Percentiles rank a stretch among this genome's conserved stretches.
Evolutionary conservation across 2,797 vertebrate species (phyloP).

Genomic region (Phyllotis vaccarum): DNA sequence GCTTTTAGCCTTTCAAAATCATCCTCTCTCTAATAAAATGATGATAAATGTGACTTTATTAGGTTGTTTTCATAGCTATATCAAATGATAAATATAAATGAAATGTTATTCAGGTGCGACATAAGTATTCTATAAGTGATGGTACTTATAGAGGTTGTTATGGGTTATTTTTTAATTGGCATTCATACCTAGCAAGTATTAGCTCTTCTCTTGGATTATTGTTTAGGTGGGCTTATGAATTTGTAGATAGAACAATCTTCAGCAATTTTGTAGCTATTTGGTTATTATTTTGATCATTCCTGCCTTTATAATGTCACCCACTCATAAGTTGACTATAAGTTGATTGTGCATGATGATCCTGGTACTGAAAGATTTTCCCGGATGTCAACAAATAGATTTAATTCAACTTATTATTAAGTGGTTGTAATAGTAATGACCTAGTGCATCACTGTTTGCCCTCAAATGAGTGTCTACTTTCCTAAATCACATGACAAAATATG

Average conservation of each 20-base stretch:
- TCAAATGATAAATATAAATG: constrained; percentile 21
- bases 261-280: neutral
- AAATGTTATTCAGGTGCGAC: neutral
- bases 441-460: neutral
- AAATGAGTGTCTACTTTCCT: neutral
- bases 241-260: neutral
- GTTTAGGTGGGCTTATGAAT: neutral
- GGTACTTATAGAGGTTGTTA: neutral
- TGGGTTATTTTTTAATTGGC: neutral
- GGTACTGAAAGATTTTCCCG: neutral
- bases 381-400: neutral
- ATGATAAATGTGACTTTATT: neutral
- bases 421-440: neutral
- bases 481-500: neutral
- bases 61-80: constrained; percentile 35
- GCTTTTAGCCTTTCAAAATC: neutral
- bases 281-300: neutral
- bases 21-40: constrained; percentile 42
- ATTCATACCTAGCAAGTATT: neutral
- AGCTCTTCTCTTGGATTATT: constrained; percentile 12
- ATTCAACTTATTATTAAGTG: neutral
- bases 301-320: constrained; percentile 2
- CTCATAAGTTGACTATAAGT: neutral
- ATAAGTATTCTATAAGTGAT: neutral
- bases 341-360: neutral